phyloP scores from a whole-genome alignment of 2,888 invertebrate genomes.

The Scaptodrosophila latifasciaeformis region DNA sequence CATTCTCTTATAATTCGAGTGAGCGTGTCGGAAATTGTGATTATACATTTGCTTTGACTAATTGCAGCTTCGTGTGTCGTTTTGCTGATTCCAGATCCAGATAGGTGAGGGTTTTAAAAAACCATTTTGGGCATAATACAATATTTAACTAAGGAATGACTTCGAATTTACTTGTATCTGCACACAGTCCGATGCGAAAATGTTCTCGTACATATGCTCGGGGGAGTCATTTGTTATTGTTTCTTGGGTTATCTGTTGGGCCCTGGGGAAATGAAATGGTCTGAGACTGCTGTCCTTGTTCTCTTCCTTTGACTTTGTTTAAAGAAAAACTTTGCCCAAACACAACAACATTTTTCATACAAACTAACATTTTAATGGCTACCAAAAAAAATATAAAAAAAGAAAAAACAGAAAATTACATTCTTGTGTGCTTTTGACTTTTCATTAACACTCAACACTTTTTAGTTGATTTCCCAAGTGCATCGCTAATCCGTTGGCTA shows the following conservation, averaged over 20 bases:
- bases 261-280: slow-evolving; percentile 13
- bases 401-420: too few species aligned
- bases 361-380: too few species aligned
- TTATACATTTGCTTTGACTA: slow-evolving; percentile 18
- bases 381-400: too few species aligned
- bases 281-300: too few species aligned
- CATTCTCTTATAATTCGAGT: too few species aligned
- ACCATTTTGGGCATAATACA: slow-evolving; percentile 1
- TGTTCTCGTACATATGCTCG: slow-evolving; percentile 24
- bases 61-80: slow-evolving; percentile 25
- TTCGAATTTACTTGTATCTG: slow-evolving; percentile 19
- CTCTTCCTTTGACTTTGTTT: too few species aligned
- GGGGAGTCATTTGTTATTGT: slow-evolving; percentile 62
- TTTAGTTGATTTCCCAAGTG: slow-evolving; percentile 56
- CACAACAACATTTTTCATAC: too few species aligned
- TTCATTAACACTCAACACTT: slow-evolving; percentile 30
- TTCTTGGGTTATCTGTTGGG: slow-evolving; percentile 50
- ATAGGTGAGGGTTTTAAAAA: slow-evolving; percentile 9
- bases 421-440: too few species aligned
- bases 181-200: neutral
- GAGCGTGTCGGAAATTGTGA: too few species aligned
- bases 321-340: too few species aligned
- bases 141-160: slow-evolving; percentile 38
- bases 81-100: slow-evolving; percentile 44
- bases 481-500: too few species aligned